Evolutionary conservation across 2,888 invertebrate species (phyloP), one percentile per base, ranked within the genome.

Genomic region (Phaedon cochleariae): DNA sequence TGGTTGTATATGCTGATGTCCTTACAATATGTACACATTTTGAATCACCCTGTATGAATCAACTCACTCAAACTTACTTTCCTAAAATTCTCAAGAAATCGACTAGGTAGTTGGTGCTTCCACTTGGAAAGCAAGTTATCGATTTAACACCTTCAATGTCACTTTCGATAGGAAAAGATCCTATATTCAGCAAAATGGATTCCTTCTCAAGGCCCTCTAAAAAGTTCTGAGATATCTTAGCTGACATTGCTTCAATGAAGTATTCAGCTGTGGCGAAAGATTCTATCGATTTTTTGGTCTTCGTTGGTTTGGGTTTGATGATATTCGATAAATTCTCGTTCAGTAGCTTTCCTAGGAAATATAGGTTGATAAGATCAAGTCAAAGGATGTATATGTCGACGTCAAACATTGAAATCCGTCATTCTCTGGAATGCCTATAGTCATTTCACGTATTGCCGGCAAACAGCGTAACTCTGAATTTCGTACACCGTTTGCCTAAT

Each of bases 241-340:
- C 46, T 10, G 22, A 52, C 4, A 72, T 46, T n/a, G 65, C 95
- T 79, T 94, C 94, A 0, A 93, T 92, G 78, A 94, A 94, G 80
- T 97, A 97, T 73, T 94, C 94, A 2, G 96, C 92, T 0, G 95
- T 94, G 0, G 90, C 92, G 1, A 87, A 80, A 67, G 87, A 84
- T 0, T 59, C 49, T 2, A 41, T 9, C 15, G 37, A 59, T 41
- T 49, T 59, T n/a, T 52, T 26, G 1, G 37, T 37, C 15, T 48
- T 59, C 9, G 22, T 58, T 0, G 48, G 22, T 95, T 58, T 89
- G 0, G 68, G 65, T 26, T 67, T 67, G 9, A 73, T 20, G 10
- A 72, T 68, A 20, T 66, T 57, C 9, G 58, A 58, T 18, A 73
- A 37, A 22, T 61, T 53, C 9, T 64, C 18, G n/a, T n/a, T n/a